Conservation (phyloP, 2,797 vertebrate genomes). For the Lepilemur ruficaudatus region DNA sequence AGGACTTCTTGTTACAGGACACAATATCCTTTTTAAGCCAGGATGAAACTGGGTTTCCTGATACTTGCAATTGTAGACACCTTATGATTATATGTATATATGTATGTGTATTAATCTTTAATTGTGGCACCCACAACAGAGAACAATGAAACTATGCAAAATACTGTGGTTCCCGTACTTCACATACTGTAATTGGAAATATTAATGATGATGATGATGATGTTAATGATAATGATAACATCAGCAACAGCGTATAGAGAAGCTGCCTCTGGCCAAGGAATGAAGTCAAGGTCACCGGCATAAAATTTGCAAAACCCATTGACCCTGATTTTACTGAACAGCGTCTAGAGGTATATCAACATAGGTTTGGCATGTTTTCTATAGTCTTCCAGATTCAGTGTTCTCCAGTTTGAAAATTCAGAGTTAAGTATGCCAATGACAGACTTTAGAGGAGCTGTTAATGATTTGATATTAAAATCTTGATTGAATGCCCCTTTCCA, state of each 20-base stretch:
- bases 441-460: background rate
- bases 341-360: background rate
- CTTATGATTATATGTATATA: background rate
- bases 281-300: background rate
- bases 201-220: background rate
- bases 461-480: background rate
- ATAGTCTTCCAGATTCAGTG: background rate
- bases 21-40: background rate
- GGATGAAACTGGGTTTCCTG: background rate
- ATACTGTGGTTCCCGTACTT: background rate
- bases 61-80: background rate
- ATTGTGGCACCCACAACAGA: background rate
- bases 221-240: background rate
- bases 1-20: background rate
- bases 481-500: background rate
- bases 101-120: background rate
- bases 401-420: background rate
- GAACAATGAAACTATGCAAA: background rate
- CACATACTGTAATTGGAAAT: background rate
- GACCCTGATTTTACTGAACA: background rate
- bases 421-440: background rate
- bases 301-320: background rate
- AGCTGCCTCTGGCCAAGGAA: background rate
- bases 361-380: background rate
- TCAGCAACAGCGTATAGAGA: background rate